Percentiles rank a stretch among this genome's conserved stretches.
phyloP scores from a whole-genome alignment of 2,888 invertebrate species.

The Netelia inedita region DNA sequence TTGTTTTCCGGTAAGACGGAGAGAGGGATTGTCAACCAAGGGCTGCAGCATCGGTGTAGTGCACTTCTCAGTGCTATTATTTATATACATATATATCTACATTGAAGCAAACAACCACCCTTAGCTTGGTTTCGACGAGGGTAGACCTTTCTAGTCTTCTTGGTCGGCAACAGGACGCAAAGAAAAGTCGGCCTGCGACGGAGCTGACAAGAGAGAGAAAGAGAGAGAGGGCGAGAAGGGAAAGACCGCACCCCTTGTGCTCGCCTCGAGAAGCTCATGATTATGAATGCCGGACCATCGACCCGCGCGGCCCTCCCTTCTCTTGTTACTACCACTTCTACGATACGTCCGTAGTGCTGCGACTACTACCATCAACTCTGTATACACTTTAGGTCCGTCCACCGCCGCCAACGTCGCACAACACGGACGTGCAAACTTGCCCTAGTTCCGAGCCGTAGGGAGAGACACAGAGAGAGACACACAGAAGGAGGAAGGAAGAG shows the following conservation, averaged over 20 bases:
- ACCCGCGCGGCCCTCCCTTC: constrained; percentile 69
- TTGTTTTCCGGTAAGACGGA: constrained; percentile 43
- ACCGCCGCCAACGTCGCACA: constrained; percentile 57
- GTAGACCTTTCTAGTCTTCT: constrained; percentile 29
- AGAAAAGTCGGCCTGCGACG: constrained; percentile 36
- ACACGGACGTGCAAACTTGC: constrained; percentile 75
- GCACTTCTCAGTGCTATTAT: constrained; percentile 33
- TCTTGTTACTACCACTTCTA: constrained; percentile 53
- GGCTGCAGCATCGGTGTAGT: constrained; percentile 24
- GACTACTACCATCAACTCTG: constrained; percentile 21
- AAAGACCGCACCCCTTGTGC: constrained; percentile 67
- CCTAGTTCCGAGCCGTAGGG: constrained; percentile 72
- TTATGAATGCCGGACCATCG: constrained; percentile 76
- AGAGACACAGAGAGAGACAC: constrained; percentile 5
- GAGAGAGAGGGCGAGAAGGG: constrained; percentile 10
- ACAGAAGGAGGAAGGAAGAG: constrained; percentile 45
- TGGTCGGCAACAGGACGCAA: constrained; percentile 58
- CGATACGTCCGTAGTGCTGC: constrained; percentile 20
- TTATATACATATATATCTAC: constrained; percentile 27
- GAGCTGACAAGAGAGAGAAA: background rate
- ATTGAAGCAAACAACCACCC: constrained; percentile 27
- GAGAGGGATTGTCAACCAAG: constrained; percentile 44
- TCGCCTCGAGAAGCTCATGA: constrained; percentile 67
- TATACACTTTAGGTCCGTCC: constrained; percentile 52
- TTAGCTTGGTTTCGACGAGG: constrained; percentile 14